A percentile compares a stretch with the other conserved stretches of the same genome.
These are phyloP conservation scores for Micrasema minimum DNA, from an alignment of 1,140 invertebrate genomes.

Conservation along the genomic window DNA sequence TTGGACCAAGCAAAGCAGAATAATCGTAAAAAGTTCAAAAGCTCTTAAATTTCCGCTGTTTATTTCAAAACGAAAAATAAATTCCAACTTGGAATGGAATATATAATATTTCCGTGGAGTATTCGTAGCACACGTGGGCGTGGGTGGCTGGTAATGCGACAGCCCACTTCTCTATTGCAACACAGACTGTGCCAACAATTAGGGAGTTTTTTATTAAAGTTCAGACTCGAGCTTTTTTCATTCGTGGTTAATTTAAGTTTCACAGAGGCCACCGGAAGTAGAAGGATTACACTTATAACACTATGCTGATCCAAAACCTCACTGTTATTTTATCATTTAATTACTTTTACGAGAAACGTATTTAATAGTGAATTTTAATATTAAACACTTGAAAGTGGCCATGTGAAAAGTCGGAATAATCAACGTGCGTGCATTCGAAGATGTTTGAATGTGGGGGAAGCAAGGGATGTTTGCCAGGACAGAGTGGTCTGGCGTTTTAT, in stretches of 20 bases:
- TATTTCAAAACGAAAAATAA: conserved; percentile 33
- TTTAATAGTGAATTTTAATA: no score
- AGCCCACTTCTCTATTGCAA: conserved; percentile 24
- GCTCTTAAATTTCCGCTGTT: no score
- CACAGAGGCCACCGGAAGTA: conserved; percentile 33
- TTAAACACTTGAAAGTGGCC: no score
- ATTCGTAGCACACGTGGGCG: background rate
- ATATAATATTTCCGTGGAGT: background rate
- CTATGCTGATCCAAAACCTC: background rate
- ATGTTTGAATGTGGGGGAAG: no score
- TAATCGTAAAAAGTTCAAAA: no score
- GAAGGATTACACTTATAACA: conserved; percentile 7
- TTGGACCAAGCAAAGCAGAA: no score
- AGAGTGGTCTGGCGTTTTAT: no score
- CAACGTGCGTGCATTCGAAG: no score
- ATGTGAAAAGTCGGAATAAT: no score
- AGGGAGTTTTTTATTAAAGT: conserved; percentile 47
- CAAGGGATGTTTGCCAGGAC: no score
- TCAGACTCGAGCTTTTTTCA: conserved; percentile 33
- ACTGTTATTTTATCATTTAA: background rate
- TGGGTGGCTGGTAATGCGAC: conserved; percentile 36
- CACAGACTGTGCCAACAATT: conserved; percentile 49
- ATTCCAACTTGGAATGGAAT: conserved; percentile 4
- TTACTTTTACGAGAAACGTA: no score
- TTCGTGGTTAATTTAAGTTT: conserved; percentile 45